Conservation (phyloP, 2,888 invertebrate species). For the Folsomia candida region DNA sequence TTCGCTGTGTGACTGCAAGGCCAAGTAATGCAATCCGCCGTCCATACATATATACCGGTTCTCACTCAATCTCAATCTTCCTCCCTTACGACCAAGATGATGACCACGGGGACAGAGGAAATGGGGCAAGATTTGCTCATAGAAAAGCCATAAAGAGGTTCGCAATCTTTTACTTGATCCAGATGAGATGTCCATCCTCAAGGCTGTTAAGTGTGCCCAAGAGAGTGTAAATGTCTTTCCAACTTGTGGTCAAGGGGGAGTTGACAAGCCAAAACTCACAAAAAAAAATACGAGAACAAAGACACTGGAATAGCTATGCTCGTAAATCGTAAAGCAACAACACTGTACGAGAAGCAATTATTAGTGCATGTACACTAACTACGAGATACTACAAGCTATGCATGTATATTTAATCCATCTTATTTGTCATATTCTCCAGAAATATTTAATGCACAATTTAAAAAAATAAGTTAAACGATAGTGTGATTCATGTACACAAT, state of each 20-base stretch:
- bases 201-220: constrained; percentile 1
- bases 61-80: constrained; percentile 1
- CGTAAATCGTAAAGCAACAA: background rate
- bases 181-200: background rate
- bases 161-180: background rate
- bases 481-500: no score
- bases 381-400: no score
- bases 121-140: background rate
- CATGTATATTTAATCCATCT: no score
- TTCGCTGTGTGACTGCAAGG: background rate
- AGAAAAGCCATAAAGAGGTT: constrained; percentile 7
- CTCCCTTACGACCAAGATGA: constrained; percentile 5
- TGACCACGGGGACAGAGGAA: background rate
- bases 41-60: background rate
- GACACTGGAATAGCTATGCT: background rate
- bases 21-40: background rate
- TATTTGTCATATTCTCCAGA: no score
- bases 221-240: background rate
- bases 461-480: no score
- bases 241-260: constrained; percentile 3
- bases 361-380: background rate
- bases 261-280: no score
- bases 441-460: no score
- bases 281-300: background rate
- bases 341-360: background rate